Evolutionary conservation across 1,140 invertebrate species (phyloP), one percentile per base, ranked within the genome.

Genomic region (Diploscapter pachys): DNA sequence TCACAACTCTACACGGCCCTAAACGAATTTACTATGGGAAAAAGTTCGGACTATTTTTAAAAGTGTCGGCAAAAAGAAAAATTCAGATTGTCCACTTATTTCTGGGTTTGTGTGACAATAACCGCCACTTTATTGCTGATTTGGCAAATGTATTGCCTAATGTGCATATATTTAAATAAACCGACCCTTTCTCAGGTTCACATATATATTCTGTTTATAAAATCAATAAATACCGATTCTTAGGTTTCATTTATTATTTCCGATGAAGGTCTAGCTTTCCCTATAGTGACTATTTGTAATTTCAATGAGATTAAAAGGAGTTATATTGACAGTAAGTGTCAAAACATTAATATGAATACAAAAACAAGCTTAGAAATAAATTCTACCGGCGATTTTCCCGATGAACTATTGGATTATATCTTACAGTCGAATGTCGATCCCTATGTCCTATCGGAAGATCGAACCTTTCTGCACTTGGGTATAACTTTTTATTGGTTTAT

Each of bases 101-200:
- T 84, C 69, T 83, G 82, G 82, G 66, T 81, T 11, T 62, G 68
- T 5, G 79, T 76, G n/a, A 81, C 72, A n/a, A 50, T 77, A 9
- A 48, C 73, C 70, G 82, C 74, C 53, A 65, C 77, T 53, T 51
- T 63, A 63, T 66, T 85, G 55, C 63, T 85, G 49, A n/a, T 80
- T 31, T 79, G 70, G 55, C 82, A 83, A 75, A 67, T 82, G 6
- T 51, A 63, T 9, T 70, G 56, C 4, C 63, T 83, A 3, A 73
- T 83, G 2, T 54, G 70, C 31, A 57, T 77, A 57, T 83, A 77
- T 66, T 31, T 72, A 4, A 51, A 72, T 4, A 78, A 81, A 61
- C 82, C 82, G n/a, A 83, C 81, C 8, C 83, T 82, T 61, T 83
- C 82, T 13, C 82, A 83, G 63, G 81, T 84, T 5, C 9, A 49